phyloP scores from a whole-genome alignment of 2,113 vertebrate species.

The Xenopus borealis region DNA sequence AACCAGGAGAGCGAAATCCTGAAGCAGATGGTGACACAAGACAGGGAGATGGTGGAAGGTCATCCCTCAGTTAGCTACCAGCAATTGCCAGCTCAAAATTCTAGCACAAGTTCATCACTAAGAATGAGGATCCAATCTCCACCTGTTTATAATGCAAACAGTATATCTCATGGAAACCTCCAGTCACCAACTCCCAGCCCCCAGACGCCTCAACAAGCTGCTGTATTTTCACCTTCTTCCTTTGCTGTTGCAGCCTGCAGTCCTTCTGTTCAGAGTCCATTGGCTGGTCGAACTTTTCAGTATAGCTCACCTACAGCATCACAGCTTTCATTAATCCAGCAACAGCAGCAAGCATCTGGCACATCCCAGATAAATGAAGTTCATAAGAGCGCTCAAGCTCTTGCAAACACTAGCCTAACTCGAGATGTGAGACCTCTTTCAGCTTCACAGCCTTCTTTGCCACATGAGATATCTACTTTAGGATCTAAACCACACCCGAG shows the following conservation, averaged over 20 bases:
- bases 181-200: constrained; percentile 76
- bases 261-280: constrained; percentile 85
- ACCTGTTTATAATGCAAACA: constrained; percentile 72
- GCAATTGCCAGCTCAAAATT: constrained; percentile 74
- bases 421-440: constrained; percentile 91
- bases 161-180: constrained; percentile 78
- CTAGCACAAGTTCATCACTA: constrained; percentile 70
- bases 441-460: constrained; percentile 94
- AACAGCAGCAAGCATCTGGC: constrained; percentile 61
- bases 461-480: constrained; percentile 81
- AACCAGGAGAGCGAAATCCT: constrained; percentile 95
- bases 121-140: constrained; percentile 78
- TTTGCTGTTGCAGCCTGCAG: constrained; percentile 84
- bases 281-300: constrained; percentile 88
- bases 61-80: constrained; percentile 77
- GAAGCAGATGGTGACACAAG: constrained; percentile 97
- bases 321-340: constrained; percentile 87
- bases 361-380: constrained; percentile 78
- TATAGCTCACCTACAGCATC: constrained; percentile 86
- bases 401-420: constrained; percentile 84
- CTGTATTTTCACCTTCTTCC: constrained; percentile 85
- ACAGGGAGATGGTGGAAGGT: constrained; percentile 95
- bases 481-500: constrained; percentile 80
- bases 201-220: constrained; percentile 73
- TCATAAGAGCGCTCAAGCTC: constrained; percentile 87